Base-by-base conservation (phyloP, 2,888 invertebrate species). In the Perithous albicinctus region DNA sequence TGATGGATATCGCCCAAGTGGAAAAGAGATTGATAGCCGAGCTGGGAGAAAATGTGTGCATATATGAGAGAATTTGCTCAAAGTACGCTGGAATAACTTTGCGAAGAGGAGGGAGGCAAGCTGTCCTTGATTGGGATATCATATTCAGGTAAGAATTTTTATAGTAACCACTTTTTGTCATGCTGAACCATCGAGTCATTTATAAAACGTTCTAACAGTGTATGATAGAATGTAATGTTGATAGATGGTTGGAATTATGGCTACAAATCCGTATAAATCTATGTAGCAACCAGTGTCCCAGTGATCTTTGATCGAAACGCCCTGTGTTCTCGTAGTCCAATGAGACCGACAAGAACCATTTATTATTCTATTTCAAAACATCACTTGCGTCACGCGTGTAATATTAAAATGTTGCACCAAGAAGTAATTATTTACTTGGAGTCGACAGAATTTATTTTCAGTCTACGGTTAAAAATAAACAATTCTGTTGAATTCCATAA, bases 11-110 rank as follows among this genome's bases (percentile, higher is more conserved):
- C 32, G 93, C 93, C 0, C 95, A 96, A 89, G 96, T 97, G n/a
- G 97, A 97, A 93, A 97, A 97, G 91, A 95, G 95, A 92, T 95
- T 97, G 78, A 94, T 96, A 2, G 94, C 94, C 7, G 97, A 97
- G 92, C 95, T 97, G 87, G 97, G 97, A 20, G 94, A 95, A 43
- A 94, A 95, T 83, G 96, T 97, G 32, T 97, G 97, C 91, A 94
- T 97, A 86, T 96, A 96, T 88, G 96, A 96, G 87, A 95, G 96
- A 82, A 96, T 97, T 29, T 97, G 97, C 90, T 94, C 95, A 43
- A 95, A 95, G 83, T 96, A 96, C 89, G 96, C 96, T 0, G 84
- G 83, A 18, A 83, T 82, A 35, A 87, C 91, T 1, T 74, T 88
- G 29, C 94, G 93, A 66, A 93, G 94, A 77, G 94, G 95, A 10